Evolutionary conservation across 2,797 vertebrate genomes (phyloP), one percentile per base, ranked within the genome.

Genomic region (Sciaenops ocellatus): DNA sequence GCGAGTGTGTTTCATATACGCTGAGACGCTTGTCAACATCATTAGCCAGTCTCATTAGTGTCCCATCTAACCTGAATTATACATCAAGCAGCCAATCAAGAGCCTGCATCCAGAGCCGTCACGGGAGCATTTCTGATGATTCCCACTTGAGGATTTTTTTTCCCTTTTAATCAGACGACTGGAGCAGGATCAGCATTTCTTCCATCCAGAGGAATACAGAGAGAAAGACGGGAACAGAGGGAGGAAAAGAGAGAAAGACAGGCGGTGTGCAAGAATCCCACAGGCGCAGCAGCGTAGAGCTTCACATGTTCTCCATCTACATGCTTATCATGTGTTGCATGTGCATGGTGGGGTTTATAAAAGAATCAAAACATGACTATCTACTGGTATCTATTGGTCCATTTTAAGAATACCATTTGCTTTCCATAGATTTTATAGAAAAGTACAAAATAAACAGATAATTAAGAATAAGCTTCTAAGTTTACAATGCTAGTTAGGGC

Each of bases 81-180:
- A 93, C 89, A 94, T 93, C 92, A 93, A 93, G 87, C 85, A 85
- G 78, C 90, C 93, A 93, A 92, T 94, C 85, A 84, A 89, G 69
- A 87, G 82, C 72, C 65, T 64, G 71, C 89, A 82, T 89, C 88
- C 79, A 30, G 76, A 83, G 85, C 69, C 51, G 8, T 86, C 87
- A 77, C 47, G 84, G 88, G 94, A 93, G 68, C 61, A 6, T 87
- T 93, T 77, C 88, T 79, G 75, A 84, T 76, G 68, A 85, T 87
- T 92, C 86, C 90, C 88, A 75, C 64, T 48, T 22, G 83, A 91
- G 73, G 69, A 20, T 76, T 80, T 85, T 85, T 38, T 38, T 38
- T n/a, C n/a, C 74, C 83, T 90, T 93, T 93, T 91, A 89, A 93
- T 93, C 89, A 93, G 73, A 92, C 69, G 68, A 80, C 73, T 85